Evolutionary conservation across 1,140 invertebrate species (phyloP), one percentile per base, ranked within the genome.

Genomic region (Coelopa frigida): DNA sequence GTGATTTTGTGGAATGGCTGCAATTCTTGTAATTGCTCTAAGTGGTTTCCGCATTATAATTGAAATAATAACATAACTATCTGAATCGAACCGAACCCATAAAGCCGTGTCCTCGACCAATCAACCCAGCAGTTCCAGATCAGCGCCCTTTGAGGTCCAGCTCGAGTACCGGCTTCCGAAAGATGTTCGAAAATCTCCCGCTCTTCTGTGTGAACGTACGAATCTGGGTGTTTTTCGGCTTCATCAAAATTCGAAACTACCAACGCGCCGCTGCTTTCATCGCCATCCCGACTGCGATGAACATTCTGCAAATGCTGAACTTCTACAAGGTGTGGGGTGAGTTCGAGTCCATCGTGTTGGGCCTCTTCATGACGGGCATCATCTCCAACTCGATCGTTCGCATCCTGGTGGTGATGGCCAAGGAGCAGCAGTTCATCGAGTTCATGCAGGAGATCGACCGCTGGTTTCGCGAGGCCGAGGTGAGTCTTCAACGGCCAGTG

Each of bases 341-440:
- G 26, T 6, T 48, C 14, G 29, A 18, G 18, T 22, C 26, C 3
- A 5, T 48, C 7, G 26, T 41, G 17, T 22, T 48, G 20, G 26
- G 46, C 15, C 23, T 41, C 12, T 48, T 48, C 20, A 42, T 48
- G 46, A 33, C 29, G 3, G 38, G 27, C 14, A 48, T 48, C 17
- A 11, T 48, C 14, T 35, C 18, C 15, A 48, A 48, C 36, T 32
- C 46, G 11, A 23, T 48, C 1, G 20, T 48, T 7, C 46, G 46
- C 12, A 32, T 33, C 14, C 4, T 35, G 12, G 14, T 22, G 12
- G 38, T 48, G 4, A 21, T 24, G 20, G 17, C n/a, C 24, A 48
- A 48, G 35, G 24, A 48, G 27, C 8, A 32, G 3, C 33, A 40
- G 20, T 48, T 48, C 27, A 24, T 35, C 12, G 26, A 35, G 24